Percentiles rank a stretch among this genome's conserved stretches.
These are phyloP conservation scores for Onychomys arenicola DNA, from an alignment of 2,797 vertebrate species.

Conservation along the genomic window DNA sequence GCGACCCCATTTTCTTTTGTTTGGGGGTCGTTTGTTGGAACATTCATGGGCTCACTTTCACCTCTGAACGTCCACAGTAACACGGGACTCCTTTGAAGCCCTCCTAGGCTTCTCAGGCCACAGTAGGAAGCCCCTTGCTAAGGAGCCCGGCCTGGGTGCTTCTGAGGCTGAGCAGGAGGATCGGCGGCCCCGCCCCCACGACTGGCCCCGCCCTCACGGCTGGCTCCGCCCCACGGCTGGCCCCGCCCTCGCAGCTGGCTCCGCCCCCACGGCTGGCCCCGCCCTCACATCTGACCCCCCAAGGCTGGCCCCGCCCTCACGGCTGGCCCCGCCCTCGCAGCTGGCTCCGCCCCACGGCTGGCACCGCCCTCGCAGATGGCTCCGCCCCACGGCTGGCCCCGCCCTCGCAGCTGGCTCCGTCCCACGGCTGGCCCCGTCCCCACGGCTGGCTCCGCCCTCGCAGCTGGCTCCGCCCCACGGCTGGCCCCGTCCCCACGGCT, in stretches of 20 bases:
- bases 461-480: not conserved
- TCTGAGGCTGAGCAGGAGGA: not conserved
- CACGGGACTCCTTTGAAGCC: accelerated
- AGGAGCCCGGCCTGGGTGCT: not conserved
- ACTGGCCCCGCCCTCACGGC: no score
- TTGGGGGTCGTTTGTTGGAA: not conserved
- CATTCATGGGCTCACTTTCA: not conserved
- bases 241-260: no score
- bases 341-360: not conserved
- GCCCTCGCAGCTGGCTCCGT: no score
- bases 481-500: not conserved
- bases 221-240: no score
- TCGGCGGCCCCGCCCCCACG: not conserved
- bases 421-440: no score
- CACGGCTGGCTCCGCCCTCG: no score
- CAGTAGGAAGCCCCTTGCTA: not conserved
- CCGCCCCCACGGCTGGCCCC: no score
- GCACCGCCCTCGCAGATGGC: no score
- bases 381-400: no score
- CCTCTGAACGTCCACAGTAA: not conserved
- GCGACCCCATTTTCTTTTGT: not conserved
- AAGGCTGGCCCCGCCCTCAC: no score
- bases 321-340: no score
- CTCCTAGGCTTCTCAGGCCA: not conserved
- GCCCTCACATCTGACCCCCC: no score